Percentiles rank a stretch among this genome's conserved stretches.
phyloP scores from a whole-genome alignment of 2,888 invertebrate species.

The Orthosia gracilis region DNA sequence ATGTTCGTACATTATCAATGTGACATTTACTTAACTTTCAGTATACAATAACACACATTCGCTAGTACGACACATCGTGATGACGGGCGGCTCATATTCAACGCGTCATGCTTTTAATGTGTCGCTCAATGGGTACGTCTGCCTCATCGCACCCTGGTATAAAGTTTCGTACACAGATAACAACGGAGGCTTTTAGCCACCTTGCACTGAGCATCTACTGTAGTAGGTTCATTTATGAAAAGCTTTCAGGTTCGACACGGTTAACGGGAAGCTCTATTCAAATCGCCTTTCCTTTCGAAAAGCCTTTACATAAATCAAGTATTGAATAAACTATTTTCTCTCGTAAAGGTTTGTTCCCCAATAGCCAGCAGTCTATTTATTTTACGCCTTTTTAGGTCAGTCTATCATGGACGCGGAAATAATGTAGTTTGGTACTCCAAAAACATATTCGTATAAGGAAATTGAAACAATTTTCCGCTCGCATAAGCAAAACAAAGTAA shows the following conservation, averaged over 20 bases:
- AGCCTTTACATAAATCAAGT: conserved; percentile 85
- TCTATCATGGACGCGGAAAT: conserved; percentile 8
- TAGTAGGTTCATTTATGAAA: conserved; percentile 86
- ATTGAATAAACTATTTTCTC: conserved; percentile 84
- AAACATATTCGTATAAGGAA: conserved; percentile 23
- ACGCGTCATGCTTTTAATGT: conserved; percentile 68
- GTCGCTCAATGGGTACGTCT: conserved; percentile 71
- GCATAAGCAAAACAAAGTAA: conserved; percentile 33
- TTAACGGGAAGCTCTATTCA: conserved; percentile 86
- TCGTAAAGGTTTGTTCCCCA: conserved; percentile 72
- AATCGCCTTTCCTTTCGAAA: conserved; percentile 84
- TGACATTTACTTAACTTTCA: conserved; percentile 39
- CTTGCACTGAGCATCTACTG: conserved; percentile 80
- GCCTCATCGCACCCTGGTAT: conserved; percentile 75
- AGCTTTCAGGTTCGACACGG: conserved; percentile 87
- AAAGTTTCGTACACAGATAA: conserved; percentile 79
- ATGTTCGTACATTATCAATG: conserved; percentile 31
- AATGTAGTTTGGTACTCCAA: conserved; percentile 9
- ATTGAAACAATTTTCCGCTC: conserved; percentile 26
- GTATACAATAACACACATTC: conserved; percentile 33
- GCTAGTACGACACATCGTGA: conserved; percentile 34
- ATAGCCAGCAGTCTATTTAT: conserved; percentile 48
- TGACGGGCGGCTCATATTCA: conserved; percentile 62
- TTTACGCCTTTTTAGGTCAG: conserved; percentile 8
- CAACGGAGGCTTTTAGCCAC: conserved; percentile 82